Conservation (phyloP, 2,113 vertebrate genomes). For the Dendropsophus ebraccatus region DNA sequence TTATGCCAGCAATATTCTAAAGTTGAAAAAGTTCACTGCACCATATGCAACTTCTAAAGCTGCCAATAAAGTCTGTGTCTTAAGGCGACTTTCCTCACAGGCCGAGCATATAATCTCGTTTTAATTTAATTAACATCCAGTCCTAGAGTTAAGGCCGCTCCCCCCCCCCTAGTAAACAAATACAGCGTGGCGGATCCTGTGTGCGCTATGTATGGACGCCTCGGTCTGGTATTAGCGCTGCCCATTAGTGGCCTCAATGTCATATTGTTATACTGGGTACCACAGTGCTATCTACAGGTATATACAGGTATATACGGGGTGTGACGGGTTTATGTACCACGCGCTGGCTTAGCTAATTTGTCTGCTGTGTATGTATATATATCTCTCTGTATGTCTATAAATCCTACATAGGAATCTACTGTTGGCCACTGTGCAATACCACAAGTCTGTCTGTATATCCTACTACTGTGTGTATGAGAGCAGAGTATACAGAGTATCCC, state of each 20-base stretch:
- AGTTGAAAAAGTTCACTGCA: constrained; percentile 1
- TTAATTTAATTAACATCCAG: constrained; percentile 47
- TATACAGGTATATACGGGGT: background rate
- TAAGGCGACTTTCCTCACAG: constrained; percentile 34
- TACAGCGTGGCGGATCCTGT: background rate
- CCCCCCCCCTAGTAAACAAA: background rate
- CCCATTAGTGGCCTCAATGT: constrained; percentile 21
- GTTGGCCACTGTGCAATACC: too few relatives aligned
- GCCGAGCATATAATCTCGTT: constrained; percentile 29
- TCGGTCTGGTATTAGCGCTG: background rate
- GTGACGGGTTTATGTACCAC: background rate
- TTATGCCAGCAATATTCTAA: constrained; percentile 39
- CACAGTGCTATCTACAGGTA: background rate
- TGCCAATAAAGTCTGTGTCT: constrained; percentile 46
- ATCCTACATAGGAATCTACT: background rate
- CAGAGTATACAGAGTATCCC: too few relatives aligned
- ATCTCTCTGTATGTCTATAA: too few relatives aligned
- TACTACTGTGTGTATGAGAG: too few relatives aligned
- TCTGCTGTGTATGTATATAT: background rate
- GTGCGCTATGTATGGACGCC: constrained; percentile 1
- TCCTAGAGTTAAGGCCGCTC: constrained; percentile 8
- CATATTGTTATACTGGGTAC: background rate
- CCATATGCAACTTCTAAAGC: constrained; percentile 44
- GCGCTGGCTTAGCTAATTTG: constrained; percentile 3
- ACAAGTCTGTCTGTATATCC: too few relatives aligned